These are phyloP conservation scores for Calycopis cecrops DNA, from an alignment of 1,140 invertebrate genomes.

Conservation along the genomic window DNA sequence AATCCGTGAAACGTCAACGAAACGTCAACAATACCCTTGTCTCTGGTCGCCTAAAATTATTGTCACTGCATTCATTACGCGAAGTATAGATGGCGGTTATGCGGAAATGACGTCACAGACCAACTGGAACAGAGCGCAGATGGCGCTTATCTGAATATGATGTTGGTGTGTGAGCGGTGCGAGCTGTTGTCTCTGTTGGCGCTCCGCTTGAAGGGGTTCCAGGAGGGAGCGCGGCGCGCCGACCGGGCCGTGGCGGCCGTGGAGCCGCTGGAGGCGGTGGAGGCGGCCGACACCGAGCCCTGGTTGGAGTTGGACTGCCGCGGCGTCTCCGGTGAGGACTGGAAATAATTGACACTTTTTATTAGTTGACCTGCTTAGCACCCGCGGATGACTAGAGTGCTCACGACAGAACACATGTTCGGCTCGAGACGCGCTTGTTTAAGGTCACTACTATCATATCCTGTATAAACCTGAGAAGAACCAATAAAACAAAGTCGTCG, in stretches of 20 bases:
- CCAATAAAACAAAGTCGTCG: too few species aligned
- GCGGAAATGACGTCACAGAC: constrained; percentile 67
- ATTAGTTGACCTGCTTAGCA: constrained; percentile 74
- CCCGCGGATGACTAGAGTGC: too few species aligned
- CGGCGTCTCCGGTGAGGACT: constrained; percentile 41
- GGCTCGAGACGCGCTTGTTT: too few species aligned
- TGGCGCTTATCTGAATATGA: constrained; percentile 55
- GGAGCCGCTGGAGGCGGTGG: constrained; percentile 61
- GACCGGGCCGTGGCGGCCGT: constrained; percentile 42
- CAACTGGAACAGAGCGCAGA: too few species aligned
- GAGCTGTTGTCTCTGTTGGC: constrained; percentile 32
- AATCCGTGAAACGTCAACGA: constrained; percentile 23
- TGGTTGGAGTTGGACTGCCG: constrained; percentile 53
- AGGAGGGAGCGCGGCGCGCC: constrained; percentile 54
- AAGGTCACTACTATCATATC: too few species aligned
- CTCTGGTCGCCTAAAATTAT: not conserved
- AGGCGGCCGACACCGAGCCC: constrained; percentile 68
- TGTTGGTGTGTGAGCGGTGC: constrained; percentile 55
- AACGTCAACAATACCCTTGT: constrained; percentile 16
- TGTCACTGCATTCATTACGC: not conserved
- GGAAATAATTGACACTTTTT: not conserved
- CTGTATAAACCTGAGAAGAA: too few species aligned
- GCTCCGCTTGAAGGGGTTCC: constrained; percentile 67
- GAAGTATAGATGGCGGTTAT: constrained; percentile 29
- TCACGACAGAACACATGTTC: too few species aligned